phyloP scores from a whole-genome alignment of 2,797 vertebrate genomes.

The Spheniscus humboldti region DNA sequence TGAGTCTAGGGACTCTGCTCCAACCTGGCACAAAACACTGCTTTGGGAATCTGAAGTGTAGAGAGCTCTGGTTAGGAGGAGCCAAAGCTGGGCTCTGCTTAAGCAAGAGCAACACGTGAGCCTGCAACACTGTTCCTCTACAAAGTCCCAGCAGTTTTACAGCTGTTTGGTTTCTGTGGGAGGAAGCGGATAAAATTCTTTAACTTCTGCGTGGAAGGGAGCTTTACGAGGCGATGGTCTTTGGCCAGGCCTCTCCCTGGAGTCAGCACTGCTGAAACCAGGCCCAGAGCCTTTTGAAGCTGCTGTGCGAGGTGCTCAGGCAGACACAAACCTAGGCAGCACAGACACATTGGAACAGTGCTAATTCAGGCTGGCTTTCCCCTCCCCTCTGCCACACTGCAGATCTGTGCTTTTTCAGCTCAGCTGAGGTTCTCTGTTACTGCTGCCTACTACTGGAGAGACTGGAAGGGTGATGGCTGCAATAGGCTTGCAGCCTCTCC shows the following conservation, averaged over 20 bases:
- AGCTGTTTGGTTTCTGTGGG: neutral
- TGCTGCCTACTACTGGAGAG: neutral
- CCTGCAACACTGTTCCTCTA: neutral
- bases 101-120: neutral
- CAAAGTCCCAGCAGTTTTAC: neutral
- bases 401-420: constrained; percentile 32
- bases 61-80: neutral
- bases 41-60: neutral
- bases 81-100: neutral
- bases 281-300: constrained; percentile 35
- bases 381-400: neutral
- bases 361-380: neutral
- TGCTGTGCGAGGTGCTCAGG: neutral
- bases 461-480: neutral
- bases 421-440: neutral
- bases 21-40: neutral
- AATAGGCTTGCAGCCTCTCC: neutral
- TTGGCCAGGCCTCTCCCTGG: neutral
- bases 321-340: constrained; percentile 23
- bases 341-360: neutral
- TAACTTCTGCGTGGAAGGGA: neutral
- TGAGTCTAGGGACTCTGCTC: neutral
- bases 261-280: constrained; percentile 26
- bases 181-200: neutral
- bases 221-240: neutral